Evolutionary conservation across 2,797 vertebrate genomes (phyloP).

Genomic region (Salarias fasciatus): DNA sequence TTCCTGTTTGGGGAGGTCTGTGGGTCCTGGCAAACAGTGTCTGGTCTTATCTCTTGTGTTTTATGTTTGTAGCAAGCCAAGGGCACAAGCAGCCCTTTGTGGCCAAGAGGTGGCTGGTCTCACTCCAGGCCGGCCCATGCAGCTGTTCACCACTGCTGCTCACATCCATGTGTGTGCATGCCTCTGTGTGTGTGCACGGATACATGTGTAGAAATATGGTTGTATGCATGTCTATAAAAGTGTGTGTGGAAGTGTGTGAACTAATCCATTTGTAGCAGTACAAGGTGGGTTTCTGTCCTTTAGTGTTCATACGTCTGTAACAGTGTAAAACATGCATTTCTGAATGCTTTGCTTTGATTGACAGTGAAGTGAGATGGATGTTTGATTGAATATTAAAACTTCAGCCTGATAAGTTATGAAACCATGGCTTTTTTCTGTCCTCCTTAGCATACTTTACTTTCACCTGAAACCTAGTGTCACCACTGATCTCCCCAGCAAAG

Average conservation of each 20-base stretch:
- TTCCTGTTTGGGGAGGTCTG: slow-evolving; percentile 74
- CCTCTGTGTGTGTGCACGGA: slow-evolving; percentile 47
- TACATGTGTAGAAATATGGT: slow-evolving; percentile 35
- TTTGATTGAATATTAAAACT: not conserved
- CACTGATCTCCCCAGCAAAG: slow-evolving; percentile 37
- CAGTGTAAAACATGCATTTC: too few species aligned
- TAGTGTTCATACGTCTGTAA: not conserved
- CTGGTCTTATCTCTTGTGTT: slow-evolving; percentile 82
- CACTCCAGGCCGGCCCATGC: slow-evolving; percentile 76
- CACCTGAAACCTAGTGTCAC: slow-evolving; percentile 58
- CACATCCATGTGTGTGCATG: slow-evolving; percentile 65
- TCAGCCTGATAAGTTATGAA: not conserved
- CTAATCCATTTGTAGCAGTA: not conserved
- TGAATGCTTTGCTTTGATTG: not conserved
- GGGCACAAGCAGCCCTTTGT: slow-evolving; percentile 84
- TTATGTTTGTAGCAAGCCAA: slow-evolving; percentile 76
- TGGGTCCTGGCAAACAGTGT: slow-evolving; percentile 75
- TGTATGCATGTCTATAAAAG: not conserved
- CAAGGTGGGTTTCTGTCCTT: not conserved
- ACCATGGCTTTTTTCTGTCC: not conserved
- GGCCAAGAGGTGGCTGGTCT: slow-evolving; percentile 81
- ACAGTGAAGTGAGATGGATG: not conserved
- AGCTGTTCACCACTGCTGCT: slow-evolving; percentile 84
- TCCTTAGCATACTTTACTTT: slow-evolving; percentile 17
- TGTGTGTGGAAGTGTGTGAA: too few species aligned